Conservation (phyloP, 2,113 vertebrate genomes). For the Indri indri region DNA sequence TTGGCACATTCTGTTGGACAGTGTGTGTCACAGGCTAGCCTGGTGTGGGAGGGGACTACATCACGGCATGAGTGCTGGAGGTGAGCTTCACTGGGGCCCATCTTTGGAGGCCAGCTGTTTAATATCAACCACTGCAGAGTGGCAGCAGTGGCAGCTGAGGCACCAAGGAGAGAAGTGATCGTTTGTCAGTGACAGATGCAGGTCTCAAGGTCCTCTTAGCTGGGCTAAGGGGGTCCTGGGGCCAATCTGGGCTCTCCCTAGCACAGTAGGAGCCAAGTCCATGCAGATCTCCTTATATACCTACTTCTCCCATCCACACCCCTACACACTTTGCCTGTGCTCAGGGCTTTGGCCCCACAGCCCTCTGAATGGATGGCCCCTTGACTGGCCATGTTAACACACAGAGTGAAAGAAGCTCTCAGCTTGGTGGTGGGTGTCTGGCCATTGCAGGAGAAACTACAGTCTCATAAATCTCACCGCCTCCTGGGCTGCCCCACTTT, state of each 20-base stretch:
- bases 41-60: neutral
- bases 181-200: neutral
- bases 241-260: neutral
- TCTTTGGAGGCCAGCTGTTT: neutral
- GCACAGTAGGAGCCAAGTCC: neutral
- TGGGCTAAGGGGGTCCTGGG: neutral
- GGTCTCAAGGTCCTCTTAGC: neutral
- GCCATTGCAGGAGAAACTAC: neutral
- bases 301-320: neutral
- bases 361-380: neutral
- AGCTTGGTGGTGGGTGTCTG: fast-evolving
- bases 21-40: neutral
- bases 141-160: neutral
- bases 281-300: neutral
- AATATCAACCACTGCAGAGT: neutral
- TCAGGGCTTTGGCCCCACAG: neutral
- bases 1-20: neutral
- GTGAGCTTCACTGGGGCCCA: neutral
- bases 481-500: neutral
- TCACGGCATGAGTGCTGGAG: fast-evolving
- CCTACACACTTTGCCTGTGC: neutral
- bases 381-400: neutral
- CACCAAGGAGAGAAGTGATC: neutral
- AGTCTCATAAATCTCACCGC: neutral
- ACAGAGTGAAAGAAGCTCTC: neutral